Evolutionary conservation across 2,888 invertebrate genomes (phyloP), one percentile per base, ranked within the genome.

Genomic region (Mythimna pallens): DNA sequence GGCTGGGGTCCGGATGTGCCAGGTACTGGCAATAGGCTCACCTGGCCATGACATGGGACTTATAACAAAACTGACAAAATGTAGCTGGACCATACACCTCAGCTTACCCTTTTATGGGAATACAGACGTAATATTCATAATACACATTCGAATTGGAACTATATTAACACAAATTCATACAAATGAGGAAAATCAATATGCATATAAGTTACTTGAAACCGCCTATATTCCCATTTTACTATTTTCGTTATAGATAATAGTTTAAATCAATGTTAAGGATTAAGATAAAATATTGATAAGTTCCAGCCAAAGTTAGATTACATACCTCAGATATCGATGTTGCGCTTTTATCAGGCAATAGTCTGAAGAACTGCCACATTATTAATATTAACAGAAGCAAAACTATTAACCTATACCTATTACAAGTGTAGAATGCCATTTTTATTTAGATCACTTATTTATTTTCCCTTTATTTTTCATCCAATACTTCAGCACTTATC

Each of bases 351-450:
- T 91, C 90, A 20, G 93, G 93, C 76, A 94, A 86, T 58, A 96
- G 86, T 40, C 93, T 93, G 72, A 94, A 92, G 70, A 93, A 87
- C 87, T 96, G 96, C 96, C 96, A 96, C 87, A 94, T 88, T 84
- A 96, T 96, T 77, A 96, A 87, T n/a, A 89, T 89, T 62, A 95
- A 70, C 76, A 96, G 88, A 59, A 96, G 84, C 50, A 96, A 85
- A 81, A 96, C 95, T 64, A 96, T 87, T 73, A 96, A 87, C 86
- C 94, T 94, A 80, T 95, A 96, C 70, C 94, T 92, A 87, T 93
- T 96, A 85, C 94, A 95, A 0, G 93, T 93, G 88, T 94, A 95
- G 87, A 95, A 95, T 77, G 93, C 93, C 96, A 96, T 92, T 83
- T 66, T 89, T 66, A 74, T 68, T 84, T 20, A 80, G 71, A 30